These are phyloP conservation scores for Acanthis flammea DNA, from an alignment of 2,797 vertebrate genomes.

Conservation along the genomic window DNA sequence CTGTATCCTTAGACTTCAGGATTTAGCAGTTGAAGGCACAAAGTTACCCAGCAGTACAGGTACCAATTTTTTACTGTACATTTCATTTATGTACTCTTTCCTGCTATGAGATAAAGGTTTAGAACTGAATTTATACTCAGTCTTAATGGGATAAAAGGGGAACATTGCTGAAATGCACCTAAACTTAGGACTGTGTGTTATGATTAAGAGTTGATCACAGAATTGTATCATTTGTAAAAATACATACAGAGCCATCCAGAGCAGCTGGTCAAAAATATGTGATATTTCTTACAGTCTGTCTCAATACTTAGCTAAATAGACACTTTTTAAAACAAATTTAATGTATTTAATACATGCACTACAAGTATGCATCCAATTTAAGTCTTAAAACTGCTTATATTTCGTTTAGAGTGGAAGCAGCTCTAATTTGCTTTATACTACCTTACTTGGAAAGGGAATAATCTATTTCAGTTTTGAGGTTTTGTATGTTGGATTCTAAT, in stretches of 20 bases:
- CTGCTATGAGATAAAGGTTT: neutral
- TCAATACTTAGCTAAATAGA: neutral
- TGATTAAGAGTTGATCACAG: neutral
- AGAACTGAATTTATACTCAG: neutral
- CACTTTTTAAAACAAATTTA: neutral
- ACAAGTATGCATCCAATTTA: neutral
- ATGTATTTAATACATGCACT: neutral
- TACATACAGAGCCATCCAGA: neutral
- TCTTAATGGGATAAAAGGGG: neutral
- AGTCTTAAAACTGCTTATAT: neutral
- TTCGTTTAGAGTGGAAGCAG: neutral
- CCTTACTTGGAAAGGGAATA: neutral
- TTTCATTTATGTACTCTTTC: neutral
- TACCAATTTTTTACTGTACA: neutral
- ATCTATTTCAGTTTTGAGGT: neutral
- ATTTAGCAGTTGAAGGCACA: neutral
- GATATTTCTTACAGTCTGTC: neutral
- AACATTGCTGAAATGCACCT: neutral
- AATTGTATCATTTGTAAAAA: neutral
- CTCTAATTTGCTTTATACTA: neutral
- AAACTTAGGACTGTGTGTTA: neutral
- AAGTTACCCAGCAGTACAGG: neutral
- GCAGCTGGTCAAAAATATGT: neutral
- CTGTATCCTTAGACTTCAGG: neutral
- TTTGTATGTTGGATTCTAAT: neutral